Evolutionary conservation across 2,797 vertebrate genomes (phyloP).

Genomic region (Mastacembelus armatus): DNA sequence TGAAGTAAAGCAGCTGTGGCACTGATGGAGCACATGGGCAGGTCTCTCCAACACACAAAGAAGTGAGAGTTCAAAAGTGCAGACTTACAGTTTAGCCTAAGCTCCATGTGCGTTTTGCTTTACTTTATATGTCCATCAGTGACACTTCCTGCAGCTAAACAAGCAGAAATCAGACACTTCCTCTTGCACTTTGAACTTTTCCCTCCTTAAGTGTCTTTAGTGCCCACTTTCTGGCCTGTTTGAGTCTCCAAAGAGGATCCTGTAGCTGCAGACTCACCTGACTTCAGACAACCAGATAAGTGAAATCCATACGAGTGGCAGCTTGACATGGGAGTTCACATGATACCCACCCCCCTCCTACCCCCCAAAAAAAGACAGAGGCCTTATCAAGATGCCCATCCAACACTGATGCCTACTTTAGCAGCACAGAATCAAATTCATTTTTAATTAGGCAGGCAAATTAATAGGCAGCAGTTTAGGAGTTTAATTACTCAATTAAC

Average conservation of each 20-base stretch:
- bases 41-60: constrained; percentile 3
- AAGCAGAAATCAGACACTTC: constrained; percentile 1
- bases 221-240: constrained; percentile 48
- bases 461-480: constrained; percentile 99
- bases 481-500: constrained; percentile 99
- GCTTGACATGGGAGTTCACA: constrained; percentile 54
- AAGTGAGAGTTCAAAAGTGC: constrained; percentile 8
- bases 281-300: constrained; percentile 64
- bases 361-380: constrained; percentile 84
- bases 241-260: constrained; percentile 51
- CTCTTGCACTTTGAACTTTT: not conserved
- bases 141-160: constrained; percentile 12
- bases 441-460: constrained; percentile 99
- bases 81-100: not conserved
- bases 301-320: constrained; percentile 44
- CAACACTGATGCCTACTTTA: constrained; percentile 98
- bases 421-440: constrained; percentile 99
- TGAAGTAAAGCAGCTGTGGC: constrained; percentile 13
- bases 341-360: constrained; percentile 40
- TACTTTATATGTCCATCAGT: not conserved
- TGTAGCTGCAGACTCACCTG: constrained; percentile 56
- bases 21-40: constrained; percentile 3
- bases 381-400: constrained; percentile 93
- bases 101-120: not conserved
- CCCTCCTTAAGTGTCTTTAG: not conserved